Evolutionary conservation across 2,797 vertebrate genomes (phyloP), one percentile per base, ranked within the genome.

Genomic region (Apodemus agrarius): DNA sequence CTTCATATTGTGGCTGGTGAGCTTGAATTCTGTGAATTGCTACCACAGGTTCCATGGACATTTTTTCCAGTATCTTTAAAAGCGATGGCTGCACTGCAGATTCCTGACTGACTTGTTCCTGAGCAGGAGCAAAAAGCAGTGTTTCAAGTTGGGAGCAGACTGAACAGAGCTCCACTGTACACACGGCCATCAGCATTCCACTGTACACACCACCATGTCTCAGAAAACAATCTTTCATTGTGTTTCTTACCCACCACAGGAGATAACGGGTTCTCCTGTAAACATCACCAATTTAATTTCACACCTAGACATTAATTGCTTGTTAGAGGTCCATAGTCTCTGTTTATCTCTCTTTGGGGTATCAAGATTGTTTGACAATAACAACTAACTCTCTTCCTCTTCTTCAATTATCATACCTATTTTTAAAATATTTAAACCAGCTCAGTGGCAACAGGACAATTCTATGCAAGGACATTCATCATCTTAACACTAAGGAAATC

Each of bases 51-150:
- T 99, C 99, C 92, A 99, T 99, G 13, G 99, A 99, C 49, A 99
- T 99, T 98, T 98, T 98, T 99, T 19, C 99, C 99, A 7, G 99
- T 99, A 88, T 99, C 99, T 98, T 99, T 99, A 98, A 99, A 99
- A 8, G 99, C 99, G 99, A 99, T 99, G 95, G 93, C 97, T 82
- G 94, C 82, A 4, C 90, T 31, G 63, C 74, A 78, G 96, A 97
- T 99, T 99, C 99, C 99, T 99, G 99, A 99, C 99, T 99, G 99
- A 99, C 99, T 99, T 99, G 99, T 99, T 99, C 99, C 99, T 98
- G 98, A 80, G 96, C 93, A 61, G 91, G 96, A 94, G 96, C 52
- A 96, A 92, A 91, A 96, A 93, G 90, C 91, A 82, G 99, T 99
- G 99, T 99, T 99, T 90, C 99, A 99, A 99, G 99, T 99, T 59